Base-by-base conservation (phyloP, 2,113 vertebrate genomes). In the Gymnobelideus leadbeateri region DNA sequence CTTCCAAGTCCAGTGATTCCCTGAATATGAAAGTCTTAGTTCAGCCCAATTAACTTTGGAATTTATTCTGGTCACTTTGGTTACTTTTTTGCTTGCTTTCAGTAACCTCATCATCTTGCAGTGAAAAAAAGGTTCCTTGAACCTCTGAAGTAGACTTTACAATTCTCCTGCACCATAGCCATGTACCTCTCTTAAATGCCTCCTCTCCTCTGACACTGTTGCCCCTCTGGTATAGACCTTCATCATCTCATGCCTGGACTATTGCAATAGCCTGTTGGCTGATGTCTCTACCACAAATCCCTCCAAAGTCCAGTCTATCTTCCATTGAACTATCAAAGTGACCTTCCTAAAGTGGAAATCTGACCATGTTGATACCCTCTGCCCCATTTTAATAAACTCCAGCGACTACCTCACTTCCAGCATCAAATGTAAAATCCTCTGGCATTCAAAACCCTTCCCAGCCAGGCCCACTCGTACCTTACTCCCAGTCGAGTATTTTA, bases 11-110 rank as follows among this genome's bases (percentile, higher is more conserved):
- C 47, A 55, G 49, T 8, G 54, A 11, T 28, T 31, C 89, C 91
- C 89, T 68, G 51, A 95, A 93, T 92, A 25, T 90, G 51, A 92
- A 97, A 95, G 51, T 14, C 55, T 10, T 26, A 57, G n/a, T 95
- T 96, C 50, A 49, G 11, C 91, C 25, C 91, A 93, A 91, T 49
- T 96, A 95, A 10, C 26, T 51, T 94, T 94, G 95, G n/a, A 92
- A 92, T 95, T 94, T 91, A 95, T 91, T 96, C 54, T 93, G 31
- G 31, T 94, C 50, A 68, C 61, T 68, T 68, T 68, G 31, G 31
- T 68, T 68, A 31, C 53, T 53, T 57, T 28, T 57, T 57, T 28
- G 55, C 55, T 57, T 57, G 28, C 12, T n/a, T 68, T 68, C 14
- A 68, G 61, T 37, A n/a, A 61, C 14, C 14, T 16, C 11, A 31